Percentiles rank a stretch among this genome's conserved stretches.
Evolutionary conservation across 2,797 vertebrate genomes (phyloP).

Genomic region (Echiichthys vipera): DNA sequence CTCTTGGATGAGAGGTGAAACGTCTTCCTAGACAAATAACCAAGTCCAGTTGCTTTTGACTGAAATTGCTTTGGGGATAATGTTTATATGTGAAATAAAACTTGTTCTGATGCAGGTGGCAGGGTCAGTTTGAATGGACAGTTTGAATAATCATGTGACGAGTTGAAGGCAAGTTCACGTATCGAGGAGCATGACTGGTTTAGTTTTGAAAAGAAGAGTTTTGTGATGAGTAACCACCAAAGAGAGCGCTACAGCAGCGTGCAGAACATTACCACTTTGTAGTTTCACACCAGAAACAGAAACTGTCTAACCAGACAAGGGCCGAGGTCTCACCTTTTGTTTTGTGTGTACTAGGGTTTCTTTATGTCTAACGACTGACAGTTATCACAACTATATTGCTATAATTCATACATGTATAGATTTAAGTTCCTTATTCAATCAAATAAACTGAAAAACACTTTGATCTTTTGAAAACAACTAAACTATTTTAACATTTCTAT

Average conservation of each 20-base stretch:
- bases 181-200: background rate
- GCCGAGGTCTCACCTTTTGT: constrained; percentile 60
- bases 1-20: no score
- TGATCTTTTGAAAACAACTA: background rate
- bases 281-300: constrained; percentile 33
- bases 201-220: background rate
- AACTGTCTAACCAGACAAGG: constrained; percentile 32
- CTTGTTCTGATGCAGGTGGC: no score
- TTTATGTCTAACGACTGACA: background rate
- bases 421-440: background rate
- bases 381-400: no score
- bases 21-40: no score
- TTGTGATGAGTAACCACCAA: background rate
- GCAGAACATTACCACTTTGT: constrained; percentile 42
- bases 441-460: no score
- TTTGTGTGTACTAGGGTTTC: constrained; percentile 26
- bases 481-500: no score
- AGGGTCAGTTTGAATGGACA: no score
- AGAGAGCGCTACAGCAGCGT: background rate
- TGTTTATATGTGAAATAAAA: no score
- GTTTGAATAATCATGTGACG: background rate
- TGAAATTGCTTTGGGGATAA: no score
- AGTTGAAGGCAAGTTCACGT: background rate
- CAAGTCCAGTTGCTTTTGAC: no score
- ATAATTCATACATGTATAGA: no score